A percentile compares a stretch with the other conserved stretches of the same genome.
These are phyloP conservation scores for Omphaloscelis lunosa DNA, from an alignment of 2,888 invertebrate species.

Conservation along the genomic window DNA sequence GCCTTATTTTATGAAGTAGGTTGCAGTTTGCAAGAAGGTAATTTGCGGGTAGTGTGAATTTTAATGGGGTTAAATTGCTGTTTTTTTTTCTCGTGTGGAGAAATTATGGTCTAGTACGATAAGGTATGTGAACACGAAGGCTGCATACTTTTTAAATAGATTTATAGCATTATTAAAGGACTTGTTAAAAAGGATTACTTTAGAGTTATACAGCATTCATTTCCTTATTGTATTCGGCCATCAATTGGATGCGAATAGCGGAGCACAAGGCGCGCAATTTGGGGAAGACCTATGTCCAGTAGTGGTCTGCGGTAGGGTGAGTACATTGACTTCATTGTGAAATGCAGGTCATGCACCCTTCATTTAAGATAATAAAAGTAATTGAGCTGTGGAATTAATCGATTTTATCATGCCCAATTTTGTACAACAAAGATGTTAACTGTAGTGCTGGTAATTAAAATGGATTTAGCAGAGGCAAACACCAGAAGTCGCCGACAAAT, in stretches of 20 bases:
- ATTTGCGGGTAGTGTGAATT: constrained; percentile 41
- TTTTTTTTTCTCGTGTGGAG: constrained; percentile 21
- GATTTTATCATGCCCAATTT: too few relatives aligned
- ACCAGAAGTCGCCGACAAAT: neutral
- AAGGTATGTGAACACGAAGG: constrained; percentile 43
- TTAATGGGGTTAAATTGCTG: constrained; percentile 47
- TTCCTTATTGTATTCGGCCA: neutral
- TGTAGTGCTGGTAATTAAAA: neutral
- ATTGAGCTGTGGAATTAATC: neutral
- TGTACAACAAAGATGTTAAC: neutral
- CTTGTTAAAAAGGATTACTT: neutral
- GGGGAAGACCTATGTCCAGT: too few relatives aligned
- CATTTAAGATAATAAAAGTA: neutral
- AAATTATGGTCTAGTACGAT: constrained; percentile 29
- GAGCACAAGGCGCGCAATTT: neutral
- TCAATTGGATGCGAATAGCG: neutral
- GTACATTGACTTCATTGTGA: neutral
- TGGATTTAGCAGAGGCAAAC: neutral
- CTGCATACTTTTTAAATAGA: constrained; percentile 26
- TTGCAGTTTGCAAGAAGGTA: constrained; percentile 31
- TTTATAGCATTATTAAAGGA: constrained; percentile 29
- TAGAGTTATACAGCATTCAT: too few relatives aligned
- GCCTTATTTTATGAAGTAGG: constrained; percentile 34
- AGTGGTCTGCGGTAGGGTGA: too few relatives aligned
- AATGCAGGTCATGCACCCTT: neutral